A percentile compares a stretch with the other conserved stretches of the same genome.
Conservation (phyloP, 2,797 vertebrate species). For the Bradypodion ventrale region DNA sequence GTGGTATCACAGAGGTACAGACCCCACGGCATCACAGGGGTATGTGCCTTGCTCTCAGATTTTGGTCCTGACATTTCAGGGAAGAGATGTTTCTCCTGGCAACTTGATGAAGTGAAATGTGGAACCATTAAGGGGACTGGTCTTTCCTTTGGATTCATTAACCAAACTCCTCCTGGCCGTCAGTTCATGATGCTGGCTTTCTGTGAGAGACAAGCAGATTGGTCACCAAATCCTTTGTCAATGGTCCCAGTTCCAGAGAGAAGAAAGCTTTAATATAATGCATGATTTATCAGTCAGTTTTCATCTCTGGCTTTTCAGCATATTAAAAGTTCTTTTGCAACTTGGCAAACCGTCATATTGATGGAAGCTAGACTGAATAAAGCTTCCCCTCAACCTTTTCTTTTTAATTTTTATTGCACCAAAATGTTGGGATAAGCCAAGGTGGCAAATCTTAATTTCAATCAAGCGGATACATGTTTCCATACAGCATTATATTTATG, state of each 20-base stretch:
- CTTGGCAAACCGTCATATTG: background rate
- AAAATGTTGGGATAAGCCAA: background rate
- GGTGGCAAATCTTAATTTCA: constrained; percentile 2
- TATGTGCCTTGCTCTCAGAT: too few species aligned
- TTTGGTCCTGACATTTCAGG: too few species aligned
- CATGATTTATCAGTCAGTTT: background rate
- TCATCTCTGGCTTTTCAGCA: background rate
- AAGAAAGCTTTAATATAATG: background rate
- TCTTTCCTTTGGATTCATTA: too few species aligned
- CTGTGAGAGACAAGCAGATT: background rate
- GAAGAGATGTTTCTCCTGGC: too few species aligned
- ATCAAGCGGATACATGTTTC: background rate
- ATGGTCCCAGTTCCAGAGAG: background rate
- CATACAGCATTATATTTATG: background rate
- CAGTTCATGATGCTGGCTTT: background rate
- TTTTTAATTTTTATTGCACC: background rate
- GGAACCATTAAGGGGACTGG: too few species aligned
- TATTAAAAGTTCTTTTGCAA: background rate
- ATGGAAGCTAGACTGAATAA: background rate
- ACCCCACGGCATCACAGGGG: too few species aligned
- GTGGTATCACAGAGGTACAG: too few species aligned
- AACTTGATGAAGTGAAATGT: too few species aligned
- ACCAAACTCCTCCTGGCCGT: too few species aligned
- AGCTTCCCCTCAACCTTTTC: background rate
- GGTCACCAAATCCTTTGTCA: background rate